Evolutionary conservation across 2,113 vertebrate genomes (phyloP), one percentile per base, ranked within the genome.

Genomic region (Fulica atra): DNA sequence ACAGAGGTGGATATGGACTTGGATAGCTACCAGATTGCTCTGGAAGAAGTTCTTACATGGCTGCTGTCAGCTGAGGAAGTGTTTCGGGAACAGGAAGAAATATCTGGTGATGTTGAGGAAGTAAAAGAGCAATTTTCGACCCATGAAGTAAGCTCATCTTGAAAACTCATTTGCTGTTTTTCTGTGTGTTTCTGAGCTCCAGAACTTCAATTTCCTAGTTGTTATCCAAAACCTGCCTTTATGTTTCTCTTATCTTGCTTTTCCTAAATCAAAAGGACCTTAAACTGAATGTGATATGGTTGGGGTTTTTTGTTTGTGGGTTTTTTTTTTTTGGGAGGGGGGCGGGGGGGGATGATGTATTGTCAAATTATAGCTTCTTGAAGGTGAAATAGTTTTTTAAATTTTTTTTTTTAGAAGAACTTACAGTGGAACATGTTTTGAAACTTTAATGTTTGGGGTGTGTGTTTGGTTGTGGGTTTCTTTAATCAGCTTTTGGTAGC

Each of bases 11-110:
- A 99, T 88, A 98, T 98, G 92, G 98, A 99, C 51, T 93, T 98
- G 96, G 99, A 99, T 79, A 98, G 97, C 91, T 99, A 99, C 95
- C 99, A 99, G 93, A 93, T 98, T 56, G 99, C 99, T 1, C 97
- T 99, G 96, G 99, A 99, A 89, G 99, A 99, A 94, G 99, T 99
- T 44, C 98, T 99, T 74, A 99, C 99, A 5, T 99, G 99, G 99
- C 93, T 99, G 86, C 98, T 99, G 35, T 99, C 98, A 6, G 99
- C 99, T 0, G 99, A 99, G 94, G 99, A 99, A 88, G 86, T 98
- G 2, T 98, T 99, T 87, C 99, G 98, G 19, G 98, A 99, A 85
- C 99, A 99, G 95, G 99, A 99, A 6, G 99, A 99, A 50, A 99
- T 99, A 95, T 99, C 99, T 10, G 97, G 98, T 3, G 99, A 99